Base-by-base conservation (phyloP, 2,888 invertebrate species). In the Pachycephus smyrnensis region DNA sequence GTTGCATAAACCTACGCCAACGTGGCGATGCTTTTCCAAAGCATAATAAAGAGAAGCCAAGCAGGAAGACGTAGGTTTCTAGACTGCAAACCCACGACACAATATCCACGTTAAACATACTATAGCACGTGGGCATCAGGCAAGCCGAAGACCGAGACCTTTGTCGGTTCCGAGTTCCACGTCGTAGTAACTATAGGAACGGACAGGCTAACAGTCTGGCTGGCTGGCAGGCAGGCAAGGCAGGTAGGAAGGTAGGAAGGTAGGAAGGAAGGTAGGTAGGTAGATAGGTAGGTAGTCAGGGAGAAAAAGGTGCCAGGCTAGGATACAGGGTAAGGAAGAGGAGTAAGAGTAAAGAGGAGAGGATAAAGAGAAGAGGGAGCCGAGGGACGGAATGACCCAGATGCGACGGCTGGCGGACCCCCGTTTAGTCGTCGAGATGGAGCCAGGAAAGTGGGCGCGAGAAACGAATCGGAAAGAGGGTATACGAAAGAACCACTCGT, bases 341-440 rank as follows among this genome's bases (percentile, higher is more conserved):
- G 68, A 76, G 69, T 74, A 15, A 71, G 40, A 37, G 68, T 23
- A 68, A 55, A 32, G 33, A 35, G 55, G 76, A 55, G 73, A 69
- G 68, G 55, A 55, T 55, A 23, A 79, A 12, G 68, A 76, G 68
- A 33, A 30, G 40, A 30, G 40, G 35, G 37, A 32, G 82, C 77
- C 77, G 76, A 80, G 73, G 77, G 82, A 81, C 76, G 81, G 80
- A 84, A 83, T 84, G 84, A 86, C 86, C 86, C 84, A 87, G 84
- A 85, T 87, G 87, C 84, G 80, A 80, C 77, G 79, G 76, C 75
- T 73, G 35, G 37, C 75, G 40, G 82, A 76, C 78, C 83, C 82
- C 76, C 81, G 75, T 55, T 73, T 75, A 74, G 23, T 23, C 73
- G 78, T 74, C 73, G 80, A 73, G 75, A 75, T 40, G 31, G 69